Percentiles rank a stretch among this genome's conserved stretches.
Evolutionary conservation across 92 coral and sea anemone genomes (phyloP).

Genomic region (Parazoanthus atlanticus): DNA sequence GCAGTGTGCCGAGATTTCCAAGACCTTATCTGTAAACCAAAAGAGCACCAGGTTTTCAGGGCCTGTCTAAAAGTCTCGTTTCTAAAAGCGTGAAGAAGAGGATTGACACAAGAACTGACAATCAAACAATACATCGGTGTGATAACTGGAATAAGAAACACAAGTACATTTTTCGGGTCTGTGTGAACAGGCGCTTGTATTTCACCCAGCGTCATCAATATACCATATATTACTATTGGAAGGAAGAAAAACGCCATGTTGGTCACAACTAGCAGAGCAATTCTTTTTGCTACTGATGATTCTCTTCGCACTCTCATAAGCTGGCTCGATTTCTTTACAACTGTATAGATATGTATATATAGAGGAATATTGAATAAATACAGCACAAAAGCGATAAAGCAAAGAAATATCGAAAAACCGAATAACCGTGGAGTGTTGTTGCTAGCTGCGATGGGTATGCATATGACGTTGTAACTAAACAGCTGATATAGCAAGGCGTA

Average conservation of each 20-base stretch:
- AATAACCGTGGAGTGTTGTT: neutral
- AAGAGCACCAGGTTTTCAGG: neutral
- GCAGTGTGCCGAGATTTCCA: neutral
- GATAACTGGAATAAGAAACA: constrained; percentile 20
- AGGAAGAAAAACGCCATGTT: constrained; percentile 29
- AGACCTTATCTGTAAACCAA: neutral
- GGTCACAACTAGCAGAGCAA: constrained; percentile 25
- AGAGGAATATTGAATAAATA: constrained; percentile 8
- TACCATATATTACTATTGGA: constrained; percentile 8
- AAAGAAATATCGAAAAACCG: constrained; percentile 23
- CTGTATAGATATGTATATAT: constrained; percentile 19
- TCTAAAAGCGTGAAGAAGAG: constrained; percentile 39
- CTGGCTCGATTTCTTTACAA: constrained; percentile 26
- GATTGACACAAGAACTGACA: constrained; percentile 27
- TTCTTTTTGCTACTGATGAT: constrained; percentile 5
- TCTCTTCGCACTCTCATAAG: constrained; percentile 30
- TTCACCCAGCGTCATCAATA: neutral
- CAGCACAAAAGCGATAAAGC: neutral
- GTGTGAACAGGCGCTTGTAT: neutral
- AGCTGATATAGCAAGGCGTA: constrained; percentile 10
- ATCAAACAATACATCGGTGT: constrained; percentile 22
- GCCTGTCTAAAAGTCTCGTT: constrained; percentile 17
- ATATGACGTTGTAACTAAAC: constrained; percentile 17
- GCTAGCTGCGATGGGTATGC: constrained; percentile 19
- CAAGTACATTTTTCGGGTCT: neutral